Base-by-base conservation (phyloP, 2,888 invertebrate species). In the Steinernema hermaphroditum region DNA sequence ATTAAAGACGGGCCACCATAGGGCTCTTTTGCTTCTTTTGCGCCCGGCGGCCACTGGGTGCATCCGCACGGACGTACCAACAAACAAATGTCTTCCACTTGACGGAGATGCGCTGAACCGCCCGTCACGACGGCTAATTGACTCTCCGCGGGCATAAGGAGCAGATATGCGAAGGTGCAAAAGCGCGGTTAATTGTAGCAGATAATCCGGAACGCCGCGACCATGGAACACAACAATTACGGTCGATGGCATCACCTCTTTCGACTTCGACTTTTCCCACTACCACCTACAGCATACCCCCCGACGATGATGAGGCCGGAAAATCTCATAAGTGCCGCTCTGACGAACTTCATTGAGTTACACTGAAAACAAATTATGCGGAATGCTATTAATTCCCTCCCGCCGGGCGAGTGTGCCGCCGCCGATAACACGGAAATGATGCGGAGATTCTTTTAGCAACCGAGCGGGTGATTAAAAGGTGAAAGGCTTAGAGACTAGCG, bases 81-180 rank as follows among this genome's bases (percentile, higher is more conserved):
- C 46, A 16, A 16, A 46, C 46, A 19, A 46, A 6, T 46, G 34
- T 62, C 62, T 62, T 62, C 62, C 62, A 62, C 62, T 62, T 62
- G 62, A 62, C 19, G 62, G 29, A 32, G 62, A 62, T 62, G 54
- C 54, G 54, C 54, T 54, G 24, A 29, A 27, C 54, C 54, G 62
- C 62, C 62, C 62, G 62, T 62, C 62, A 27, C 62, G 62, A 62
- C 32, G 62, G 62, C 62, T 62, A 62, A 62, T 62, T 62, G 62
- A 62, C 62, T 62, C 62, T 62, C 27, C 62, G 37, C 37, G 62
- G 62, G 32, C 62, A 62, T 62, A 62, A 62, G 62, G 62, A 62
- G n/a, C n/a, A n/a, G 62, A 62, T 62, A 29, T 62, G 29, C 32
- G 62, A 16, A 22, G 29, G 62, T 29, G 29, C 27, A 62, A 62